These are phyloP conservation scores for Sphyrna mokarran DNA, from an alignment of 2,113 vertebrate genomes.

Conservation along the genomic window DNA sequence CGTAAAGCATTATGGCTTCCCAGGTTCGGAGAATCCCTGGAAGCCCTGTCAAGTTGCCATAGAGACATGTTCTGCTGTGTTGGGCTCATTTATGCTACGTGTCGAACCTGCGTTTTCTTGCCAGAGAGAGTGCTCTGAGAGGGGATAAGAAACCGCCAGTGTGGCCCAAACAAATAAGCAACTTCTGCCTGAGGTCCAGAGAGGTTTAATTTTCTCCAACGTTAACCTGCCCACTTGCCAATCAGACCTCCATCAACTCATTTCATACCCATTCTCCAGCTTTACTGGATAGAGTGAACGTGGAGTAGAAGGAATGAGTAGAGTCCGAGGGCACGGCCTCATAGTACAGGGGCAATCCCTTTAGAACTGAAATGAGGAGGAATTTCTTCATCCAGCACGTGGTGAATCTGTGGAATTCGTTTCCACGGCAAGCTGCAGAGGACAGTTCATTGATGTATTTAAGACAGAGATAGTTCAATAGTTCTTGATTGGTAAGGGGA, in stretches of 20 bases:
- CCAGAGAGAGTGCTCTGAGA: not conserved
- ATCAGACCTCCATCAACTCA: not conserved
- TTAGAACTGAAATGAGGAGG: no score
- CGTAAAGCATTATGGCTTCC: not conserved
- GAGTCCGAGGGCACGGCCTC: no score
- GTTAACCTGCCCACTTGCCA: not conserved
- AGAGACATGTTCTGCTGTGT: not conserved
- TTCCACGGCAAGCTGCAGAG: no score
- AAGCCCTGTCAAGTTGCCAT: not conserved
- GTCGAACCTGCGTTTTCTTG: not conserved
- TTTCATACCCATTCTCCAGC: not conserved
- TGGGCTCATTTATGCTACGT: not conserved
- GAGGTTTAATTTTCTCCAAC: not conserved
- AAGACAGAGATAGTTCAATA: no score
- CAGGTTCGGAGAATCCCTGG: not conserved
- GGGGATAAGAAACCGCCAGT: not conserved
- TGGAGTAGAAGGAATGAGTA: no score
- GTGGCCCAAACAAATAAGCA: not conserved
- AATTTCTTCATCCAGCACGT: no score
- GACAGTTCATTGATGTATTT: no score
- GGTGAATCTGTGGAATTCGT: no score
- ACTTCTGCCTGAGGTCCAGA: not conserved
- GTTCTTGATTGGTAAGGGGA: no score
- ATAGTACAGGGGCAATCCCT: no score
- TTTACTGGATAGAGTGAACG: no score